Percentiles rank a stretch among this genome's conserved stretches.
These are phyloP conservation scores for Fregata magnificens DNA, from an alignment of 2,113 vertebrate species.

Conservation along the genomic window DNA sequence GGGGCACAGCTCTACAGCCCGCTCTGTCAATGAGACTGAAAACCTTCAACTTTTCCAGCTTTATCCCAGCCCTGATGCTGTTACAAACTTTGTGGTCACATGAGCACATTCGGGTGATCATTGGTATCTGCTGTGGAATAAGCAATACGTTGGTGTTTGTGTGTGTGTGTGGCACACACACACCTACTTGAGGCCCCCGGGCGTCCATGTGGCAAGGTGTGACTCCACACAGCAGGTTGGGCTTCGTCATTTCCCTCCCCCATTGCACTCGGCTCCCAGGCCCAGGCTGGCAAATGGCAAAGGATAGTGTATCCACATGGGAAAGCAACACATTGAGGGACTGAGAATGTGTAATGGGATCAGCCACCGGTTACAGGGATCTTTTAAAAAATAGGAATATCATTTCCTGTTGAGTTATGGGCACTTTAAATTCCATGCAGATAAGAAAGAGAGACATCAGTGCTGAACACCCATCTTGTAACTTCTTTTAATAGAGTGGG, in stretches of 20 bases:
- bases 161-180: not conserved
- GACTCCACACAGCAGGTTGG: conserved; percentile 49
- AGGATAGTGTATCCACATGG: conserved; percentile 46
- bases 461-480: not conserved
- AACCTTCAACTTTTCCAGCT: not conserved
- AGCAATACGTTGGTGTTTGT: not conserved
- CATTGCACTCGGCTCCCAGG: not conserved
- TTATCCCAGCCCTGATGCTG: not conserved
- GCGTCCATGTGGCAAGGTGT: conserved; percentile 62
- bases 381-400: not conserved
- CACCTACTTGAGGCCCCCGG: not conserved
- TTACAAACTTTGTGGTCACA: not conserved
- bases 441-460: not conserved
- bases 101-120: accelerated
- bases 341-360: conserved; percentile 34
- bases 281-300: conserved; percentile 72
- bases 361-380: not conserved
- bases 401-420: not conserved
- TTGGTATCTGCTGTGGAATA: not conserved
- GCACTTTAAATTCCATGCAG: not conserved
- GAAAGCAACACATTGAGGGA: conserved; percentile 19
- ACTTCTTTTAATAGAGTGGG: not conserved
- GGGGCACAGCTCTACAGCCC: not conserved
- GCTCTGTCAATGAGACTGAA: not conserved
- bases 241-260: not conserved